Evolutionary conservation across 1,140 invertebrate species (phyloP).

Genomic region (Drosophila lini): DNA sequence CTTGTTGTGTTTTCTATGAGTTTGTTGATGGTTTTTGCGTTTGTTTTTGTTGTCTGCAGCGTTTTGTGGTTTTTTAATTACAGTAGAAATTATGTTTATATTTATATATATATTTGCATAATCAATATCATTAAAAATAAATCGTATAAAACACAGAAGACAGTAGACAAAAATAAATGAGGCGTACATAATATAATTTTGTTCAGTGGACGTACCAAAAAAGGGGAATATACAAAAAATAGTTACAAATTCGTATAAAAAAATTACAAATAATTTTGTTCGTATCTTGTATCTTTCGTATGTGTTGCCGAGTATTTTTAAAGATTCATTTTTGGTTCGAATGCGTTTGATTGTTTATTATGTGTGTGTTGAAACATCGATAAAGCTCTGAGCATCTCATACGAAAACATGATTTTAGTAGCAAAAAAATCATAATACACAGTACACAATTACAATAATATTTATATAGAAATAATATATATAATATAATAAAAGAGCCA

Average conservation of each 20-base stretch:
- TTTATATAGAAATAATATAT: slow-evolving; percentile 54
- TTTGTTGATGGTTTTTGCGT: slow-evolving; percentile 33
- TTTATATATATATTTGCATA: slow-evolving; percentile 78
- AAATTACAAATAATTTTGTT: slow-evolving; percentile 53
- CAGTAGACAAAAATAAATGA: slow-evolving; percentile 47
- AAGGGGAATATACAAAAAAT: slow-evolving; percentile 40
- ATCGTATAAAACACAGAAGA: slow-evolving; percentile 54
- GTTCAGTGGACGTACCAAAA: slow-evolving; percentile 56
- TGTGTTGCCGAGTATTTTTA: slow-evolving; percentile 64
- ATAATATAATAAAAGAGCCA: slow-evolving; percentile 65
- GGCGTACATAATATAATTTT: slow-evolving; percentile 59
- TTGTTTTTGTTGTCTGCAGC: slow-evolving; percentile 59
- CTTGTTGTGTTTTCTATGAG: slow-evolving; percentile 50
- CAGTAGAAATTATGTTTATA: slow-evolving; percentile 72
- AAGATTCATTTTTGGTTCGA: slow-evolving; percentile 68
- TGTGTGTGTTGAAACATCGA: slow-evolving; percentile 48
- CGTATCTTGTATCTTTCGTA: slow-evolving; percentile 29
- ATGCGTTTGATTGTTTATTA: slow-evolving; percentile 49
- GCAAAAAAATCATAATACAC: slow-evolving; percentile 69
- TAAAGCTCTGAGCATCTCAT: slow-evolving; percentile 55
- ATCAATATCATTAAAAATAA: slow-evolving; percentile 68
- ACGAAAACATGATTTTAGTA: slow-evolving; percentile 35
- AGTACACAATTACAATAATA: slow-evolving; percentile 55
- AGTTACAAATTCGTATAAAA: slow-evolving; percentile 48
- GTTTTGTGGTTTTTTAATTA: slow-evolving; percentile 60